Evolutionary conservation across 1,140 invertebrate species (phyloP), one percentile per base, ranked within the genome.

Genomic region (Monomorium pharaonis): DNA sequence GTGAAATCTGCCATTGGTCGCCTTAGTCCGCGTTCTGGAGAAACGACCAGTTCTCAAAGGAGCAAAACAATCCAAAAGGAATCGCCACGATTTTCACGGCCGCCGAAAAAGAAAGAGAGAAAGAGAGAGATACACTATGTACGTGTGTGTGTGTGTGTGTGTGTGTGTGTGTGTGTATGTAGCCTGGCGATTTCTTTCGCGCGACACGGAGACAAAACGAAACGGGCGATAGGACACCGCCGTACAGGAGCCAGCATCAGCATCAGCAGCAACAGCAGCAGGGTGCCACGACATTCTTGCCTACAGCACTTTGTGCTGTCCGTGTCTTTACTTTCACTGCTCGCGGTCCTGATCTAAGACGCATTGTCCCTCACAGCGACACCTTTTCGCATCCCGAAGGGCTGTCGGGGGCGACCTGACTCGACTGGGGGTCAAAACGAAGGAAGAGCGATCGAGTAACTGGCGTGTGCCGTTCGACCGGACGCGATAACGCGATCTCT

Each of bases 291-390:
- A 54, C 69, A 91, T 91, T 91, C 86, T 89, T 83, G 86, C 56
- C 91, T 83, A 85, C 69, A 80, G 85, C 67, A 76, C 16, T n/a
- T 81, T 56, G 51, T 87, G 86, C 90, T 74, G 78, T 83, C 77
- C 69, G 90, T 83, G 75, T 67, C 76, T 87, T 92, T 91, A 92
- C 92, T 92, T 92, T 92, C 92, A 92, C 92, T 91, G 86, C 86
- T 91, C 83, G 88, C 84, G 77, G 72, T 88, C n/a, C 78, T 12
- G 81, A 85, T 88, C 91, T 90, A 85, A 86, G 85, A 89, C 62
- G 74, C 81, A 69, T 84, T 89, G 88, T 89, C 77, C 60, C 80
- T 86, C 67, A 65, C 74, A 44, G 49, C 63, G 65, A 70, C 37
- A 67, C 62, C 49, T 74, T 70, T 60, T 85, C 42, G 60, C 77